Evolutionary conservation across 2,888 invertebrate species (phyloP), one percentile per base, ranked within the genome.

Genomic region (Ametastegia equiseti): DNA sequence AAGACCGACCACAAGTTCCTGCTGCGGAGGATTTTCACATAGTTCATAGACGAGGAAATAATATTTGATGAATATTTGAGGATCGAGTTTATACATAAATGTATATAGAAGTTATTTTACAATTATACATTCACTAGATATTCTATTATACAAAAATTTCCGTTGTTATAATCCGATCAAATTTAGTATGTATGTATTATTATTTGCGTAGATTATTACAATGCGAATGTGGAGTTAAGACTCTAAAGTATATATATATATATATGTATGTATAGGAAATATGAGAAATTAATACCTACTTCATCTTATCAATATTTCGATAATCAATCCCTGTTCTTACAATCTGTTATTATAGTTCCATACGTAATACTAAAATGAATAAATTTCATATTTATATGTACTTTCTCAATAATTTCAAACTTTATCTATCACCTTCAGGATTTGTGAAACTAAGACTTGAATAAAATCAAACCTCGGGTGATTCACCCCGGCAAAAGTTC

Each of bases 1-100:
- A 36, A 88, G 88, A 60, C 87, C 88, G 30, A 83, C 87, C 36
- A 92, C 90, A 83, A 90, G 90, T 85, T 91, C 91, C 11, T 92
- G 92, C 83, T 92, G 92, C 83, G 89, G 92, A 36, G 88, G 89
- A 63, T 86, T 86, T 63, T 83, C 85, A 4, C 82, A 86, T 11
- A 85, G 82, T 45, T 85, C 84, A 82, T 87, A 86, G 85, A 83
- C 39, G 13, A 60, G n/a, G 19, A 42, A 50, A 60, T 47, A 47
- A 30, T 27, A 60, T 60, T 60, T 60, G 15, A 23, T 57, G n/a
- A 42, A 45, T 75, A 73, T 75, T 42, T 80, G 50, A 36, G 54
- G 42, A 39, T 78, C 23, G 36, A 60, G n/a, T 80, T 83, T 80
- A 84, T 84, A 83, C 73, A 81, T 83, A 83, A 81, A 63, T 82